Conservation (phyloP, 2,888 invertebrate genomes). For the Ophion obscuratus region DNA sequence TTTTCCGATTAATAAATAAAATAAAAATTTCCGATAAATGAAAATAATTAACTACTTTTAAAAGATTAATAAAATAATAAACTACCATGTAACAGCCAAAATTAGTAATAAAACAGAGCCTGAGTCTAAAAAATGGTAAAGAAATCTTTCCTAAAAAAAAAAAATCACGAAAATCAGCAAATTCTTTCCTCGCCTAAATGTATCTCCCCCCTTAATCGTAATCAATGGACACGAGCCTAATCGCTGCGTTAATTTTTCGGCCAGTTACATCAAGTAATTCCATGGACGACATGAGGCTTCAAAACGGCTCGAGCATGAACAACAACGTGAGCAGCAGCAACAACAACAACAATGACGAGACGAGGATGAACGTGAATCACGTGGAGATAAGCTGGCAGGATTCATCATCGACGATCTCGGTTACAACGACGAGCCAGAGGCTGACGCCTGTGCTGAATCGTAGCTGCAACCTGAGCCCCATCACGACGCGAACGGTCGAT, state of each 20-base stretch:
- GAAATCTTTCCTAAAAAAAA: too few species aligned
- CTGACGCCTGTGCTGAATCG: constrained; percentile 79
- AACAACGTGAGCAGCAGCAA: constrained; percentile 70
- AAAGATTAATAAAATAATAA: too few species aligned
- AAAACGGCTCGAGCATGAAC: constrained; percentile 75
- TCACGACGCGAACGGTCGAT: constrained; percentile 41
- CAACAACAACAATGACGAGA: constrained; percentile 71
- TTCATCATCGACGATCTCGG: constrained; percentile 72
- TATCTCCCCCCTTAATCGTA: too few species aligned
- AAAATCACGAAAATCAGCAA: too few species aligned
- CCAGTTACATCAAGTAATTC: constrained; percentile 80
- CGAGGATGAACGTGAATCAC: constrained; percentile 67
- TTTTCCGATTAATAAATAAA: too few species aligned
- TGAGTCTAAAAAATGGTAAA: too few species aligned
- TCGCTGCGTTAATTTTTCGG: constrained; percentile 14
- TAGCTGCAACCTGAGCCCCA: constrained; percentile 65
- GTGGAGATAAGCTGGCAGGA: constrained; percentile 78
- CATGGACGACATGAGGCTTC: constrained; percentile 80
- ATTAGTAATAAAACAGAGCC: too few species aligned
- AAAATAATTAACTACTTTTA: too few species aligned
- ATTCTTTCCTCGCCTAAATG: too few species aligned
- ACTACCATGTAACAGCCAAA: too few species aligned
- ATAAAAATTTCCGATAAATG: too few species aligned
- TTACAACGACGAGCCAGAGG: constrained; percentile 74
- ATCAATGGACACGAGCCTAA: background rate